A percentile compares a stretch with the other conserved stretches of the same genome.
These are phyloP conservation scores for Torymus aiolomorphi DNA, from an alignment of 2,888 invertebrate species.

Conservation along the genomic window DNA sequence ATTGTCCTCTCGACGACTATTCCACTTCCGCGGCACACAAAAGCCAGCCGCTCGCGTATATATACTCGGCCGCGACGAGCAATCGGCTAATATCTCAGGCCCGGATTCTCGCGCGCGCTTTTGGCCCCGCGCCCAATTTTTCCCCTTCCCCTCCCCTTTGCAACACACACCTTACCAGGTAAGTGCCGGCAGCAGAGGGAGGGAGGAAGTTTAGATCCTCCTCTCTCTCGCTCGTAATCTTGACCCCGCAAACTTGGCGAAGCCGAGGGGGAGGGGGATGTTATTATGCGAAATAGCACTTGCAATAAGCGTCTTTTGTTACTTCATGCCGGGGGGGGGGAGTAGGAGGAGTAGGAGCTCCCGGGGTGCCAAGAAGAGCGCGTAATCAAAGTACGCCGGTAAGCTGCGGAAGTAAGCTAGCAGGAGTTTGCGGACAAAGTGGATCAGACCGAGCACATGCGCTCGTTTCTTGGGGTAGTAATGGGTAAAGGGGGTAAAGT, in stretches of 20 bases:
- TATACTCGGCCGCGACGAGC: neutral
- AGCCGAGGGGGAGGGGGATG: neutral
- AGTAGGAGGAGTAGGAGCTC: no score
- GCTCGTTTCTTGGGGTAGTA: no score
- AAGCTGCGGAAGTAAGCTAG: no score
- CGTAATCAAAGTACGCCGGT: no score
- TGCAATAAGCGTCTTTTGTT: constrained; percentile 22
- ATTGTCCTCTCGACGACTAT: no score
- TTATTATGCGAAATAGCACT: constrained; percentile 31
- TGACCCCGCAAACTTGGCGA: constrained; percentile 11
- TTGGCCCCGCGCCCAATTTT: constrained; percentile 30
- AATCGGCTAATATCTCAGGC: constrained; percentile 22
- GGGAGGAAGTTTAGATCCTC: constrained; percentile 22
- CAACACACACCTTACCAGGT: neutral
- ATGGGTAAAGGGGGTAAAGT: no score
- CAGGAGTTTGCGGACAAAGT: no score
- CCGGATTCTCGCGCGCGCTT: neutral
- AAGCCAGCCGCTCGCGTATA: no score
- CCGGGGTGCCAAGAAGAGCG: no score
- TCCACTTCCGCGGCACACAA: no score
- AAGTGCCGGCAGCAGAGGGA: constrained; percentile 13
- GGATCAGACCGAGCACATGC: no score
- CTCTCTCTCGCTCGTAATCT: constrained; percentile 40
- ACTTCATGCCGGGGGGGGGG: neutral
- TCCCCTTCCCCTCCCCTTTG: neutral